These are phyloP conservation scores for Psittacula cyanocephala DNA, from an alignment of 2,113 vertebrate genomes.

Conservation along the genomic window DNA sequence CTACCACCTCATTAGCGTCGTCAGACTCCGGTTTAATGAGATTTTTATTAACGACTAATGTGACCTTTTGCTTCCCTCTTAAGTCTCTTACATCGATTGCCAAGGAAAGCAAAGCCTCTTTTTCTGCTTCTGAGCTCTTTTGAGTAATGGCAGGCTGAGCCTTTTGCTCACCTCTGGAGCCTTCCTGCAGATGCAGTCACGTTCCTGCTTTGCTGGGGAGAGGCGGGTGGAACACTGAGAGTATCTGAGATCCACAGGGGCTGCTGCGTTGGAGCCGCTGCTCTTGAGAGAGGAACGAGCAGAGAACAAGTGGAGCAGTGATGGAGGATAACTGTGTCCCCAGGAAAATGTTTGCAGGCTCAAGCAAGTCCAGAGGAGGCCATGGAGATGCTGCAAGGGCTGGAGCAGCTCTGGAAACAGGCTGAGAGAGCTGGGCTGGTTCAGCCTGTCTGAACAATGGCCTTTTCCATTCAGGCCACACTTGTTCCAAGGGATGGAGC, in stretches of 20 bases:
- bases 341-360: background rate
- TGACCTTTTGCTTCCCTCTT: conserved; percentile 56
- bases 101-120: conserved; percentile 32
- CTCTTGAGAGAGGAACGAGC: background rate
- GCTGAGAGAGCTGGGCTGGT: background rate
- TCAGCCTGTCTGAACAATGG: background rate
- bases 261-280: background rate
- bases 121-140: background rate
- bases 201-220: background rate
- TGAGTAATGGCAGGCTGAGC: background rate
- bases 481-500: rapidly evolving
- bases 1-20: conserved; percentile 48
- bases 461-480: background rate
- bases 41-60: conserved; percentile 64
- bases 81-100: conserved; percentile 34
- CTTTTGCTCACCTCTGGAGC: background rate
- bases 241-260: background rate
- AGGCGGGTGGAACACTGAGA: background rate
- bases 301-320: background rate
- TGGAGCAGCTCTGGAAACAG: background rate
- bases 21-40: conserved; percentile 61
- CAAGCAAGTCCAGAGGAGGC: background rate
- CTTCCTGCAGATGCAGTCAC: rapidly evolving
- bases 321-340: background rate
- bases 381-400: background rate